Evolutionary conservation across 2,888 invertebrate genomes (phyloP).

Genomic region (Leptopterna dolabrata): DNA sequence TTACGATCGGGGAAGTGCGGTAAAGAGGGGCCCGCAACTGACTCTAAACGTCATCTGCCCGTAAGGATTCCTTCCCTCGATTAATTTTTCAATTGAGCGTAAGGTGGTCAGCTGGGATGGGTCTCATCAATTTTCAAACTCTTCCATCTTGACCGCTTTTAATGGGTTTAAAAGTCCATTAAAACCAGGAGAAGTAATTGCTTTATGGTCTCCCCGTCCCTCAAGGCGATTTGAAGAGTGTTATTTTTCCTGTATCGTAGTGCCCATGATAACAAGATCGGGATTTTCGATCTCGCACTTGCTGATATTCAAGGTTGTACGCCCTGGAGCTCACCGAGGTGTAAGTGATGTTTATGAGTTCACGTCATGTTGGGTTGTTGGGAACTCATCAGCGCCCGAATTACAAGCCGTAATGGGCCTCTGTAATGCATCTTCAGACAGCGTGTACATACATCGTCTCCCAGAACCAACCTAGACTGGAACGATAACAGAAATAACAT

Average conservation of each 20-base stretch:
- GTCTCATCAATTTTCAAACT: conserved; percentile 25
- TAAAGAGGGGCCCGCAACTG: conserved; percentile 13
- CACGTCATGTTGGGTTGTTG: not conserved
- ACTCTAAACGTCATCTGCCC: conserved; percentile 27
- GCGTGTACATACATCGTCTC: too few relatives aligned
- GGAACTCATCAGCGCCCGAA: not conserved
- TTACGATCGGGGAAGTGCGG: conserved; percentile 23
- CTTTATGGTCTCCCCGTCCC: not conserved
- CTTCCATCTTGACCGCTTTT: conserved; percentile 43
- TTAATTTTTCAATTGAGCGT: conserved; percentile 50
- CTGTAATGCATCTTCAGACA: not conserved
- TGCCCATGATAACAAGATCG: not conserved
- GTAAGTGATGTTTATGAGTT: not conserved
- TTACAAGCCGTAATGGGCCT: not conserved
- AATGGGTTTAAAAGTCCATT: conserved; percentile 36
- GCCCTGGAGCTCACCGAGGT: not conserved
- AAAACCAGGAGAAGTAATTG: conserved; percentile 17
- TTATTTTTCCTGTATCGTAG: not conserved
- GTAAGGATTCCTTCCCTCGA: conserved; percentile 25
- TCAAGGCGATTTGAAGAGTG: not conserved
- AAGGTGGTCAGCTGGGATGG: conserved; percentile 24
- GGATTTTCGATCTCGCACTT: not conserved
- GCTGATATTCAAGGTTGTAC: not conserved
- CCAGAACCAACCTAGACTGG: too few relatives aligned
- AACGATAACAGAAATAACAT: too few relatives aligned